Percentiles rank a stretch among this genome's conserved stretches.
These are phyloP conservation scores for Epinephelus coioides DNA, from an alignment of 2,797 vertebrate genomes.

Conservation along the genomic window DNA sequence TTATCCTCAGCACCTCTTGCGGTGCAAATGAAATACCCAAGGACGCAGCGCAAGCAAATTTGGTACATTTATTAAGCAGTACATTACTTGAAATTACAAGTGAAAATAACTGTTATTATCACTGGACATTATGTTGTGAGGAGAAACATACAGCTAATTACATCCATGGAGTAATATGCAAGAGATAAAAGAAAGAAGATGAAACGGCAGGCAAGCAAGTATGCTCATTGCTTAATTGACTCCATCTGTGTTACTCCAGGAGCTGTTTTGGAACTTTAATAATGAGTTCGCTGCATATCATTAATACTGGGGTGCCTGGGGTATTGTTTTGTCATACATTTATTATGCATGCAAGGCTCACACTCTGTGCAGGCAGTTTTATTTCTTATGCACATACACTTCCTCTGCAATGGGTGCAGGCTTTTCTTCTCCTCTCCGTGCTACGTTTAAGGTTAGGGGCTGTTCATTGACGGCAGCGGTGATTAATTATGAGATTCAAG, in stretches of 20 bases:
- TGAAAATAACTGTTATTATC: constrained; percentile 82
- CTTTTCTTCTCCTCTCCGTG: constrained; percentile 50
- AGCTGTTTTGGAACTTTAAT: constrained; percentile 88
- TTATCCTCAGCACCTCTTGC: constrained; percentile 50
- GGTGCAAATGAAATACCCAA: constrained; percentile 64
- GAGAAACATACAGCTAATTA: constrained; percentile 84
- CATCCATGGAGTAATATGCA: constrained; percentile 81
- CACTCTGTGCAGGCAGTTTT: constrained; percentile 67
- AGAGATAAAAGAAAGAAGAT: constrained; percentile 86
- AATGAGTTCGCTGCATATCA: constrained; percentile 87
- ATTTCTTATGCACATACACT: constrained; percentile 67
- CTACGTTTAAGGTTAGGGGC: constrained; percentile 72
- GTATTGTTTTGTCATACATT: constrained; percentile 87
- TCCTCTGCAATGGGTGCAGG: constrained; percentile 53
- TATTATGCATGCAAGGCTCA: constrained; percentile 82
- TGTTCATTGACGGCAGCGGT: constrained; percentile 68
- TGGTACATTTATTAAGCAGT: constrained; percentile 74
- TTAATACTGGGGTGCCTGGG: constrained; percentile 83
- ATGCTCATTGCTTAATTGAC: constrained; percentile 88
- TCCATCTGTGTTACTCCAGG: constrained; percentile 88
- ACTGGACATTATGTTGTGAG: constrained; percentile 79
- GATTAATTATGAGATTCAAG: constrained; percentile 82
- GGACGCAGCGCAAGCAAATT: constrained; percentile 66
- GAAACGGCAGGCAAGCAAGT: constrained; percentile 82
- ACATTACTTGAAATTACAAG: constrained; percentile 82